Evolutionary conservation across 2,113 vertebrate species (phyloP).

Genomic region (Macrotus californicus): DNA sequence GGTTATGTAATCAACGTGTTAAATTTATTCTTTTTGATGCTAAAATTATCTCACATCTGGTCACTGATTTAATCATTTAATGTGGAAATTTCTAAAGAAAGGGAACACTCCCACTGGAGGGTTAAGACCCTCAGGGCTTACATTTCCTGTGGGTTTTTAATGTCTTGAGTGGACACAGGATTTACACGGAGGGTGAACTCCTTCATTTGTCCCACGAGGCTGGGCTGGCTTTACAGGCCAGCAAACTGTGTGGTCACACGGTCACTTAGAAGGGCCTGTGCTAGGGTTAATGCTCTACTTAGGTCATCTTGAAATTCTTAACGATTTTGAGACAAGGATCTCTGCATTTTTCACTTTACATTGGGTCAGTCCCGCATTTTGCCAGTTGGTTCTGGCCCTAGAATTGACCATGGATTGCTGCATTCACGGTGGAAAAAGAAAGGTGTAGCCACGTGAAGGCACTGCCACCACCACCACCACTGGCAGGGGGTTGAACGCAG

Average conservation of each 20-base stretch:
- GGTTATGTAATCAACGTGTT: neutral
- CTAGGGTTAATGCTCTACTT: neutral
- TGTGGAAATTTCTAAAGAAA: neutral
- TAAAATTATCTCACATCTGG: neutral
- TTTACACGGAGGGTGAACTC: neutral
- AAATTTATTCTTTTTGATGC: neutral
- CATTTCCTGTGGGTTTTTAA: neutral
- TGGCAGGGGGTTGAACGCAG: too few species aligned
- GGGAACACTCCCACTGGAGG: neutral
- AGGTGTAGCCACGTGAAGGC: too few species aligned
- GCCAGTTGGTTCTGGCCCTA: too few species aligned
- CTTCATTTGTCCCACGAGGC: neutral
- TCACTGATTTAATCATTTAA: neutral
- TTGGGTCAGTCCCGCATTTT: too few species aligned
- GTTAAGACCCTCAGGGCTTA: too few species aligned
- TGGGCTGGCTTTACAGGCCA: neutral
- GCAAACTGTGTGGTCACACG: neutral
- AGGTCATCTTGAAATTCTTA: too few species aligned
- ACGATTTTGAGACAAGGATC: too few species aligned
- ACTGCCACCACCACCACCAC: too few species aligned
- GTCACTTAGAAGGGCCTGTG: neutral
- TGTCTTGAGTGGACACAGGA: neutral
- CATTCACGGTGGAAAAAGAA: too few species aligned
- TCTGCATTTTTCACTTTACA: too few species aligned
- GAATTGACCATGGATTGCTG: too few species aligned